A percentile compares a stretch with the other conserved stretches of the same genome.
Evolutionary conservation across 2,888 invertebrate genomes (phyloP).

Genomic region (Coronaproctus castanopsis): DNA sequence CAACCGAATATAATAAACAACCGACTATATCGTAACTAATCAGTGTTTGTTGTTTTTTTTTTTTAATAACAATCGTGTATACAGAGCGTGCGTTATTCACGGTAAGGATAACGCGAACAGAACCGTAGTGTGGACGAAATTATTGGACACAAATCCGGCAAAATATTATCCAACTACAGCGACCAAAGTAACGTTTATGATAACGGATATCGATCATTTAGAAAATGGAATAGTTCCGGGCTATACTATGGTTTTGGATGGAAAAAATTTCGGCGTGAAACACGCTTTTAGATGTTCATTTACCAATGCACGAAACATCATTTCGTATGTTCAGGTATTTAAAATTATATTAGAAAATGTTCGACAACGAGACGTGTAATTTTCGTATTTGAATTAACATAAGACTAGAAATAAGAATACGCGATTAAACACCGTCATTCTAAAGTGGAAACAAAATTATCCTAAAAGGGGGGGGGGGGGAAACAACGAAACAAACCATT

Average conservation of each 20-base stretch:
- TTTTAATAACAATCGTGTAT: too few species aligned
- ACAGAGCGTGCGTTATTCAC: conserved; percentile 9
- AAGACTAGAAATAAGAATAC: background rate
- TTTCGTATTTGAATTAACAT: too few species aligned
- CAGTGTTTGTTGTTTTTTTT: too few species aligned
- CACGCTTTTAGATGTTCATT: conserved; percentile 15
- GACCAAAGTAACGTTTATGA: conserved; percentile 20
- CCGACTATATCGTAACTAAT: too few species aligned
- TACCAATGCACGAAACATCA: conserved; percentile 16
- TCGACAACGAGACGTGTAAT: background rate
- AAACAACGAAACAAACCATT: background rate
- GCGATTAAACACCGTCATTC: background rate
- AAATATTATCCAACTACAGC: conserved; percentile 19
- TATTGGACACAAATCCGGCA: conserved; percentile 16
- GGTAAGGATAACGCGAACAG: conserved; percentile 10
- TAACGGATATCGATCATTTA: conserved; percentile 18
- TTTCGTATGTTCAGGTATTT: conserved; percentile 20
- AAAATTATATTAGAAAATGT: background rate
- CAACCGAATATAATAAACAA: too few species aligned
- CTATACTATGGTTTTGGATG: conserved; percentile 20
- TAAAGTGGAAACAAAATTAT: background rate
- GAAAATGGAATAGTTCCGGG: conserved; percentile 19
- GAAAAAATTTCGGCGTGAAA: conserved; percentile 16
- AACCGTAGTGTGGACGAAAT: conserved; percentile 14
- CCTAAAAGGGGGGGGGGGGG: background rate